Evolutionary conservation across 2,113 vertebrate species (phyloP).

Genomic region (Pristiophorus japonicus): DNA sequence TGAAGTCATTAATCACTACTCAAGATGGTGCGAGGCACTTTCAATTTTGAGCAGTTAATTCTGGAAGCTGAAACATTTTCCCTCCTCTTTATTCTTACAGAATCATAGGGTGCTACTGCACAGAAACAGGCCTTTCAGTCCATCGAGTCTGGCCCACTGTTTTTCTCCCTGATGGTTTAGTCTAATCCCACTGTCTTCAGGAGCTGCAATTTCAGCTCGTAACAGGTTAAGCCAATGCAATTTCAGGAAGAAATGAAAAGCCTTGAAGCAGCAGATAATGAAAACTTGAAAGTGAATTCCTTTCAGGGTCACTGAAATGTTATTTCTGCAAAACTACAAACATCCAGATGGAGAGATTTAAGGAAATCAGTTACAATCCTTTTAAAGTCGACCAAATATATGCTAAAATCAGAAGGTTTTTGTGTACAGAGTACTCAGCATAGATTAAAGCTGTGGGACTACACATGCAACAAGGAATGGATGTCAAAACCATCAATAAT

Average conservation of each 20-base stretch:
- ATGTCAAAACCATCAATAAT: background rate
- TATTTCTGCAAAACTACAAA: conserved; percentile 1
- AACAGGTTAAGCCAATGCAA: background rate
- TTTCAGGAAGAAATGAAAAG: background rate
- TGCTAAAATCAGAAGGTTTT: background rate
- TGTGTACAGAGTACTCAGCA: background rate
- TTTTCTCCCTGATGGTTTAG: background rate
- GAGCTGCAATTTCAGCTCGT: background rate
- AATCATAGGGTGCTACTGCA: background rate
- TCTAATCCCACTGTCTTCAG: background rate
- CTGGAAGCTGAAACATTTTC: background rate
- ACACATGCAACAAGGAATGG: background rate
- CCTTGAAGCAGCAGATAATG: conserved; percentile 9
- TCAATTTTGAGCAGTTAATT: background rate
- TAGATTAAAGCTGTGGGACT: background rate
- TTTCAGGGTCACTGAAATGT: background rate
- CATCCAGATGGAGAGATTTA: conserved; percentile 4
- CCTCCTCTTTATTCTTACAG: background rate
- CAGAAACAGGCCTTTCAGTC: background rate
- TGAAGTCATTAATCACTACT: background rate
- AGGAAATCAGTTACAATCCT: background rate
- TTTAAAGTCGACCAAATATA: background rate
- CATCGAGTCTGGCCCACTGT: background rate
- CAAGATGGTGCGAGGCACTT: background rate
- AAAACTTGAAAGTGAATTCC: background rate